Base-by-base conservation (phyloP, 2,888 invertebrate genomes). In the Apoda limacodes region DNA sequence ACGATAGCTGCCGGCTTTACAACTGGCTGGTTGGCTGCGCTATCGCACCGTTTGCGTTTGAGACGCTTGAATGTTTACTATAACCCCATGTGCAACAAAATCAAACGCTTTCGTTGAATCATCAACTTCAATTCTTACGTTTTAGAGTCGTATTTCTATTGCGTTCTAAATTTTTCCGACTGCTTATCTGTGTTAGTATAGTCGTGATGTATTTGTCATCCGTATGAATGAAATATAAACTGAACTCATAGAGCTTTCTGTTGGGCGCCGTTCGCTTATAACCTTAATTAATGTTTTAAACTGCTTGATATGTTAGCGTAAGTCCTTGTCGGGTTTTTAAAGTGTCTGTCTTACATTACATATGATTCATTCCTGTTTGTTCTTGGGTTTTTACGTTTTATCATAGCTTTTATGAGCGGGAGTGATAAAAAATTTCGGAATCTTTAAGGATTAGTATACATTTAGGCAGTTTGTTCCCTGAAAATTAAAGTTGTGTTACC, bases 191-290 rank as follows among this genome's bases (percentile, higher is more conserved):
- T 71, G 65, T 74, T 72, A 61, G 75, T 74, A 64, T n/a, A 72
- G 60, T 60, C 65, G 59, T 58, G 63, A 65, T 70, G 75, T 71
- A 72, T 76, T 69, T 67, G 72, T 76, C 70, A 66, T 70, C 64
- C 60, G 58, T 61, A 72, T 76, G 78, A 78, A 78, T 78, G 76
- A 70, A 75, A 67, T 70, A 71, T 71, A 70, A 71, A 71, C 60
- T 69, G 50, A 52, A 55, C 57, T 55, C 60, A 59, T 65, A 64
- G 66, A 74, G 70, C 74, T 75, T 78, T 78, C 60, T 66, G 74
- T 60, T 58, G 60, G 55, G 54, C 58, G 62, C 64, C 51, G 50
- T 62, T 59, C 57, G 55, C 66, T 70, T 64, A 59, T 74, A 76
- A 63, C 71, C 70, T 74, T 76, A 78, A 76, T 78, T 76, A 72